phyloP scores from a whole-genome alignment of 2,888 invertebrate species.

The Ectemnius cavifrons region DNA sequence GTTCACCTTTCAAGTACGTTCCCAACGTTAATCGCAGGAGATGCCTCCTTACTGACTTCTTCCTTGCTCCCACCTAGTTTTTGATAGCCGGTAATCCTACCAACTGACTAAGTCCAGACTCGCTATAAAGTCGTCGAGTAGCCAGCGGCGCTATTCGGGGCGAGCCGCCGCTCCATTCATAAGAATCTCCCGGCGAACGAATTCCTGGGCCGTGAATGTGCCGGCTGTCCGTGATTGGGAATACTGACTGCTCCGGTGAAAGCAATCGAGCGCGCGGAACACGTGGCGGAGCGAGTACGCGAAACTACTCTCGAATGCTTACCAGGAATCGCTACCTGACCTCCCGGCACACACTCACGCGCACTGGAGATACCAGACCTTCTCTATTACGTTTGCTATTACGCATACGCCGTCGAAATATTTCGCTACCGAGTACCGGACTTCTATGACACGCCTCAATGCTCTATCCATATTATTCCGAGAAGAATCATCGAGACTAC shows the following conservation, averaged over 20 bases:
- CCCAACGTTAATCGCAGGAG: conserved; percentile 10
- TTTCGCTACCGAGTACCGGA: not conserved
- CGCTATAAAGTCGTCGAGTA: not conserved
- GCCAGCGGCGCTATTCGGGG: not conserved
- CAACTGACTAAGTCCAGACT: conserved; percentile 4
- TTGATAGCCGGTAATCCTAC: conserved; percentile 11
- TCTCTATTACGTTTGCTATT: conserved; percentile 10
- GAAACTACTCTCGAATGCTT: conserved; percentile 50
- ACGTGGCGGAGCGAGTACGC: conserved; percentile 44
- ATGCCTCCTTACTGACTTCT: conserved; percentile 14
- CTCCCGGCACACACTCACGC: conserved; percentile 29
- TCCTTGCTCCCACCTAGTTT: not conserved
- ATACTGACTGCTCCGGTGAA: conserved; percentile 51
- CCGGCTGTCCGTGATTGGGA: conserved; percentile 34
- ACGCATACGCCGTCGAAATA: not conserved
- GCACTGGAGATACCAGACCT: conserved; percentile 19
- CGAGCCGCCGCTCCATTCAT: conserved; percentile 40
- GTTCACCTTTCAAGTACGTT: conserved; percentile 46
- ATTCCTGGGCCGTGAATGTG: conserved; percentile 59
- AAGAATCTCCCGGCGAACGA: conserved; percentile 29
- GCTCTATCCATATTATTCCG: not conserved
- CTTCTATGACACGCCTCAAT: not conserved
- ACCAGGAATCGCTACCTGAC: conserved; percentile 44
- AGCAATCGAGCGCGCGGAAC: conserved; percentile 43
- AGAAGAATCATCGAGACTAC: no score